Evolutionary conservation across 2,113 vertebrate species (phyloP), one percentile per base, ranked within the genome.

Genomic region (Anarrhichthys ocellatus): DNA sequence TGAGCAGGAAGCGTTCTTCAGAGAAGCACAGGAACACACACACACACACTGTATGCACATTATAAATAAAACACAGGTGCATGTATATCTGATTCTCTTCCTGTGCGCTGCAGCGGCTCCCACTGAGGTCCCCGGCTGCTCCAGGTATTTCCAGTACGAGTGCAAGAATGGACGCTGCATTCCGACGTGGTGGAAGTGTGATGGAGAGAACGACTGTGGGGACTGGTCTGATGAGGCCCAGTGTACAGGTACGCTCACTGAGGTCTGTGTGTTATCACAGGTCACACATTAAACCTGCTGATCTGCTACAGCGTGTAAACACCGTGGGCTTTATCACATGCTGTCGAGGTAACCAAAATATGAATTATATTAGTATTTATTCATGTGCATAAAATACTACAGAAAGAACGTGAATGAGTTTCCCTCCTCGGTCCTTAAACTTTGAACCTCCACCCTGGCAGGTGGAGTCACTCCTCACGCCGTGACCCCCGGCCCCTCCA

Each of bases 221-320:
- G 98, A 99, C 89, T 99, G 97, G 97, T 98, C 97, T 0, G 98
- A 99, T 0, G 98, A 99, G 90, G 94, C 87, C 61, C 95, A 96
- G 18, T 99, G 98, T 32, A 32, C 32, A 32, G 32, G 32, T 34
- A 34, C 34, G 34, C 34, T 34, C 34, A 3, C 32, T 32, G 29
- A 29, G 29, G 29, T 29, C 29, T 29, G 8, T 18, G 1, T 32
- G 7, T 34, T 6, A 5, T 10, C 44, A 3, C 44, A 11, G 44
- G 44, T 15, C 44, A 46, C 29, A 29, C 44, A 17, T 46, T 0
- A 34, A 34, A 5, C 34, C 34, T 6, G 5, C 3, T 34, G 34
- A 34, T 34, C 32, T 34, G 32, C 5, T 4, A 34, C 32, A 34
- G 32, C 32, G 32, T 34, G 34, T 34, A 4, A 34, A 32, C 32